phyloP scores from a whole-genome alignment of 2,797 vertebrate species.

The Catharus ustulatus region DNA sequence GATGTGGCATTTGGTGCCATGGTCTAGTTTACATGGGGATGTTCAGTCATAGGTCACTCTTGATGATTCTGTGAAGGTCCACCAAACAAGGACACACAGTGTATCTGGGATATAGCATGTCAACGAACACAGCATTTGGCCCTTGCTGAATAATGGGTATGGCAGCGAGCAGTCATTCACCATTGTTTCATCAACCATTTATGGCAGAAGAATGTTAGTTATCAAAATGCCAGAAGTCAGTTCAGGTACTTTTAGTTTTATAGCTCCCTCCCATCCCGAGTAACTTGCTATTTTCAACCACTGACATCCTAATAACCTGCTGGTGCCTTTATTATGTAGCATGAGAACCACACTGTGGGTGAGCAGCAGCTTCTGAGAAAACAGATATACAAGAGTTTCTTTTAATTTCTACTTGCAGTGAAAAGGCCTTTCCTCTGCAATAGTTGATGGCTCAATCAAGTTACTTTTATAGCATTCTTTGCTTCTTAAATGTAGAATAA shows the following conservation, averaged over 20 bases:
- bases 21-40: not conserved
- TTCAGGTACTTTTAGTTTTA: not conserved
- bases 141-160: accelerated
- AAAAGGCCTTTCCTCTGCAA: not conserved
- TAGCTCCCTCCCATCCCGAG: not conserved
- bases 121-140: not conserved
- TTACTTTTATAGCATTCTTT: not conserved
- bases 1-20: not conserved
- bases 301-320: not conserved
- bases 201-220: not conserved
- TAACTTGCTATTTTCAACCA: not conserved
- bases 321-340: not conserved
- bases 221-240: not conserved
- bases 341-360: not conserved
- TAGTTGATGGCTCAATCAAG: not conserved
- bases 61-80: not conserved
- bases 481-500: not conserved
- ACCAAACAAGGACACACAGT: not conserved
- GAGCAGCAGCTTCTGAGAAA: not conserved
- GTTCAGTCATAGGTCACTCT: not conserved
- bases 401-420: not conserved
- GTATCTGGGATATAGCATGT: not conserved
- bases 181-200: not conserved
- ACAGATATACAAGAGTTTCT: not conserved
- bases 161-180: not conserved